A percentile compares a stretch with the other conserved stretches of the same genome.
Conservation (phyloP, 2,113 vertebrate genomes). For the Ibidorhyncha struthersii region DNA sequence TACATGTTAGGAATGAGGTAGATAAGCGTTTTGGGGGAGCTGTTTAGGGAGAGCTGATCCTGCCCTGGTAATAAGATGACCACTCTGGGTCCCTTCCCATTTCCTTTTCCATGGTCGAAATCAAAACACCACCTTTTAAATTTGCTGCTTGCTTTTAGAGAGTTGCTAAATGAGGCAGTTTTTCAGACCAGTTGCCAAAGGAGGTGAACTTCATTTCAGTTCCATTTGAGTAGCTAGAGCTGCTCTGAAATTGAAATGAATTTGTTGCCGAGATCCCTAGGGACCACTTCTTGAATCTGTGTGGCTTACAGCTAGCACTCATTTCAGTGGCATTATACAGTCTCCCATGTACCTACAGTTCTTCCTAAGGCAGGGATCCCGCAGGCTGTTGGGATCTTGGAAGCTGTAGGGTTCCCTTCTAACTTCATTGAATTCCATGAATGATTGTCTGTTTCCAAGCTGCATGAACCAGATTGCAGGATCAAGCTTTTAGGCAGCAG, state of each 20-base stretch:
- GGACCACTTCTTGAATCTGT: background rate
- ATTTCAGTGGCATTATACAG: background rate
- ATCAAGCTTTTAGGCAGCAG: background rate
- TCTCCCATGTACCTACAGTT: background rate
- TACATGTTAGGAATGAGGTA: background rate
- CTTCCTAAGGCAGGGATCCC: background rate
- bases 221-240: background rate
- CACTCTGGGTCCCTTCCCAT: background rate
- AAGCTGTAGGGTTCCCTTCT: background rate
- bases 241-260: background rate
- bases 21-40: background rate
- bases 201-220: conserved; percentile 8
- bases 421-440: background rate
- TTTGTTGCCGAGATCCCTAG: background rate
- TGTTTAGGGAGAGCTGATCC: background rate
- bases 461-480: background rate
- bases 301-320: background rate
- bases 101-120: background rate
- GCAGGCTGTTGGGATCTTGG: background rate
- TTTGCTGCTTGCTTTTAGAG: background rate
- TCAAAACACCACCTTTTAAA: background rate
- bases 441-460: background rate
- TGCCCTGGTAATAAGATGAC: background rate
- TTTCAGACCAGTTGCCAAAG: background rate
- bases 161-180: background rate